Evolutionary conservation across 2,888 invertebrate species (phyloP).

Genomic region (Nysson spinosus): DNA sequence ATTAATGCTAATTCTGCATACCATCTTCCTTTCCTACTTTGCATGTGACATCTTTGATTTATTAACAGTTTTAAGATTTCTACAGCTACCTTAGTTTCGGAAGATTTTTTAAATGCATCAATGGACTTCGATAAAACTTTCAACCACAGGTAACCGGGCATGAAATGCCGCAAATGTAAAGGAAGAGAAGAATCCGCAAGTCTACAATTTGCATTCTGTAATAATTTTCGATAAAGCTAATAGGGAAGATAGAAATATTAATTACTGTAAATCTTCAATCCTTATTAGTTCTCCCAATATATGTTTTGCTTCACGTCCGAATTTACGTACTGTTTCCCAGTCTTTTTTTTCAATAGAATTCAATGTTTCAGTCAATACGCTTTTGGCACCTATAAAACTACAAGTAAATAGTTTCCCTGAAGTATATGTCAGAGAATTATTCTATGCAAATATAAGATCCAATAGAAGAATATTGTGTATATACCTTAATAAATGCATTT

Average conservation of each 20-base stretch:
- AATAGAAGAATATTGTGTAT: slow-evolving; percentile 8
- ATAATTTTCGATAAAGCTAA: neutral
- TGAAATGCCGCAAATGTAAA: slow-evolving; percentile 63
- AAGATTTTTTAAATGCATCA: slow-evolving; percentile 69
- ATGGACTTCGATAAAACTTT: slow-evolving; percentile 70
- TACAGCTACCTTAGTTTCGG: slow-evolving; percentile 53
- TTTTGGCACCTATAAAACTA: slow-evolving; percentile 63
- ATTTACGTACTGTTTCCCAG: slow-evolving; percentile 56
- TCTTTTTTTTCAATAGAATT: slow-evolving; percentile 59
- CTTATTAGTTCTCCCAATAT: slow-evolving; percentile 38
- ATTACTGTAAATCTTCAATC: no score
- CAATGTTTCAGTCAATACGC: slow-evolving; percentile 36
- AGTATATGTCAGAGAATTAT: no score
- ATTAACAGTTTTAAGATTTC: slow-evolving; percentile 59
- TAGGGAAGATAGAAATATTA: no score
- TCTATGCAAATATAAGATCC: neutral
- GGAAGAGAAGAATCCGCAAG: slow-evolving; percentile 56
- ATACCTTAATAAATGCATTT: slow-evolving; percentile 62
- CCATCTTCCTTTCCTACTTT: slow-evolving; percentile 61
- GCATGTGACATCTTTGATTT: slow-evolving; percentile 51
- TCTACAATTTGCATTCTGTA: slow-evolving; percentile 30
- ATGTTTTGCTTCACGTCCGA: slow-evolving; percentile 61
- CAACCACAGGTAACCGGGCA: slow-evolving; percentile 64
- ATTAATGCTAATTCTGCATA: slow-evolving; percentile 70
- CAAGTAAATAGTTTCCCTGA: no score